Evolutionary conservation across 2,888 invertebrate species (phyloP), one percentile per base, ranked within the genome.

Genomic region (Troides helena): DNA sequence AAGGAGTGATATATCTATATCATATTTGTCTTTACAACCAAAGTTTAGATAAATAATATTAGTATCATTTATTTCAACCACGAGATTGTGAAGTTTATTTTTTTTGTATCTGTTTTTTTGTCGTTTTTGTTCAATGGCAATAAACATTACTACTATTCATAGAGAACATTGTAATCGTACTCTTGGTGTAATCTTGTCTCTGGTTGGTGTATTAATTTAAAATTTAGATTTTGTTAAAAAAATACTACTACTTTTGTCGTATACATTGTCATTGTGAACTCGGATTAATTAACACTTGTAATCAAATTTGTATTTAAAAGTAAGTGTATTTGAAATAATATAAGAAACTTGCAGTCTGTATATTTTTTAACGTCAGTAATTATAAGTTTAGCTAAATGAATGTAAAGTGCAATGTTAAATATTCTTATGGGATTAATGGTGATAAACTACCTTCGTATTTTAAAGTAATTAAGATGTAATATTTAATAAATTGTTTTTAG

Each of bases 151-250:
- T 53, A 53, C n/a, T n/a, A 2, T 50, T 50, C 12, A 53, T 53
- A 53, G 8, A n/a, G 18, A 53, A 53, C 53, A 53, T 18, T n/a
- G 12, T 53, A 53, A 53, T 53, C 18, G 5, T 53, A n/a, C 53
- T n/a, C 60, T 66, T 60, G 59, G 50, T 66, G 50, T 60, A 59
- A 30, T 50, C 59, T 60, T 66, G 66, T 66, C 57, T 66, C 58
- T 66, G 58, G 58, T 66, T 66, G 66, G 66, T 66, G 66, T n/a
- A 60, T 46, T 59, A 50, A 60, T 67, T 67, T 67, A 61, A 67
- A 67, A 67, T 61, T 61, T 56, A 21, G 67, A 56, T 61, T 58
- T 67, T 67, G 36, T 14, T 50, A 67, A 66, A 61, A 66, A 61
- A 67, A 67, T 30, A 67, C 61, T 67, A 60, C 50, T 67, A 60